These are phyloP conservation scores for Motacilla tschutschensis DNA, from an alignment of 2,113 vertebrate genomes.

Conservation along the genomic window DNA sequence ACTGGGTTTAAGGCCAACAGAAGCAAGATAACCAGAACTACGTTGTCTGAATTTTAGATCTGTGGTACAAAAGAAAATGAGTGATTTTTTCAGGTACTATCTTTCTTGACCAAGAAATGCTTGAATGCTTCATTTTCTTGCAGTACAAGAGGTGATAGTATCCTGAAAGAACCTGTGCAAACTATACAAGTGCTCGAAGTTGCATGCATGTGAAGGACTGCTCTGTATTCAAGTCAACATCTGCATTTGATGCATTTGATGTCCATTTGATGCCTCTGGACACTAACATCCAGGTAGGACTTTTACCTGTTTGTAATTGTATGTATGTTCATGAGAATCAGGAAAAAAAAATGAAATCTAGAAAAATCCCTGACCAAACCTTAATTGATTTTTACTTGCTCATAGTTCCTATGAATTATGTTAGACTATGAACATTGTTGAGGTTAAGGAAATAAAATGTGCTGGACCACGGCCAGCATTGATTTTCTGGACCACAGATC, in stretches of 20 bases:
- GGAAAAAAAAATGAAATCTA: conserved; percentile 56
- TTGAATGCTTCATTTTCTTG: neutral
- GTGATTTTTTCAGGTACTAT: neutral
- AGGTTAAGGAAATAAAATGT: neutral
- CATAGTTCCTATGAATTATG: neutral
- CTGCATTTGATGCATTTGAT: neutral
- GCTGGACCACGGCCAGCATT: neutral
- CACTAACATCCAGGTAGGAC: conserved; percentile 19
- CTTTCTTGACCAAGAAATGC: neutral
- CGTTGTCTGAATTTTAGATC: neutral
- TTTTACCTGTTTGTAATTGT: conserved; percentile 16
- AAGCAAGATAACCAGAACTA: neutral
- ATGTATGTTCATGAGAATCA: conserved; percentile 31
- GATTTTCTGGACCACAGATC: neutral
- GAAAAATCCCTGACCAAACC: neutral
- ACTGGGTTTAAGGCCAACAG: neutral
- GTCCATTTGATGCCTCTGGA: neutral
- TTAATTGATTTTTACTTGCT: neutral
- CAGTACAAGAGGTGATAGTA: neutral
- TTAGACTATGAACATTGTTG: neutral
- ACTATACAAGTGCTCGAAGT: neutral
- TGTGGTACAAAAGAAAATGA: neutral
- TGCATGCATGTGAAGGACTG: neutral
- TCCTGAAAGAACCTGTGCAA: neutral
- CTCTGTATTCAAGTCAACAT: neutral